Conservation (phyloP, 2,113 vertebrate genomes). For the Beaufortia kweichowensis region DNA sequence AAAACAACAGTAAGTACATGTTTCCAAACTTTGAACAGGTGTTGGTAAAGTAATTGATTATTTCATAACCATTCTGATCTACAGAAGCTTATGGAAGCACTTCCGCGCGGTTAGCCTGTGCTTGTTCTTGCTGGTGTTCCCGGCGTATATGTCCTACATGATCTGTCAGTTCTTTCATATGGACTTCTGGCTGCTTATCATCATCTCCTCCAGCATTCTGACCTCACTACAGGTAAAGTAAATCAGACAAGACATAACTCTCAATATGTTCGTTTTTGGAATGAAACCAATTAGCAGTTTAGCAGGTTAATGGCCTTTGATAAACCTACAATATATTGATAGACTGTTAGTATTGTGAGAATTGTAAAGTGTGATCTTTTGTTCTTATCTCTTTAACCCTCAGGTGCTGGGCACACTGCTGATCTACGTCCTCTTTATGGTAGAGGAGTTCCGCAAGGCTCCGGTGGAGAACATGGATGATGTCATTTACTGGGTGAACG, state of each 20-base stretch:
- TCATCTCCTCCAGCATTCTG: slow-evolving; percentile 96
- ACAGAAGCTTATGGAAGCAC: slow-evolving; percentile 97
- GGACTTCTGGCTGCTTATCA: slow-evolving; percentile 99
- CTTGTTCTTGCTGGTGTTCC: slow-evolving; percentile 91
- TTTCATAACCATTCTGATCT: slow-evolving; percentile 5
- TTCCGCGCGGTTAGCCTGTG: slow-evolving; percentile 95
- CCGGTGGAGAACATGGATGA: slow-evolving; percentile 99
- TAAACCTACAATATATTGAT: neutral
- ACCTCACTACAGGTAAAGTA: slow-evolving; percentile 91
- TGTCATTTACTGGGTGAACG: slow-evolving; percentile 96
- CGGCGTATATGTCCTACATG: slow-evolving; percentile 98
- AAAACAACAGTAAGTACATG: too few species aligned
- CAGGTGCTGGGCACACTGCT: slow-evolving; percentile 97
- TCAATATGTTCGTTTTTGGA: neutral
- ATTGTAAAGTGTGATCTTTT: too few species aligned
- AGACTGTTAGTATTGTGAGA: too few species aligned
- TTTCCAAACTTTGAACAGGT: too few species aligned
- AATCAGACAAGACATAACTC: neutral
- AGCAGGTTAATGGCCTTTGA: too few species aligned
- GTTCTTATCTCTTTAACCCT: neutral
- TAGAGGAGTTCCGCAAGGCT: slow-evolving; percentile 94
- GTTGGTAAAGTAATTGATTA: neutral
- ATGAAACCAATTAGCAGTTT: too few species aligned
- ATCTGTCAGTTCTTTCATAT: slow-evolving; percentile 99
- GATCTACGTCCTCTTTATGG: slow-evolving; percentile 96